Evolutionary conservation across 1,140 invertebrate genomes (phyloP), one percentile per base, ranked within the genome.

Genomic region (Patella vulgata): DNA sequence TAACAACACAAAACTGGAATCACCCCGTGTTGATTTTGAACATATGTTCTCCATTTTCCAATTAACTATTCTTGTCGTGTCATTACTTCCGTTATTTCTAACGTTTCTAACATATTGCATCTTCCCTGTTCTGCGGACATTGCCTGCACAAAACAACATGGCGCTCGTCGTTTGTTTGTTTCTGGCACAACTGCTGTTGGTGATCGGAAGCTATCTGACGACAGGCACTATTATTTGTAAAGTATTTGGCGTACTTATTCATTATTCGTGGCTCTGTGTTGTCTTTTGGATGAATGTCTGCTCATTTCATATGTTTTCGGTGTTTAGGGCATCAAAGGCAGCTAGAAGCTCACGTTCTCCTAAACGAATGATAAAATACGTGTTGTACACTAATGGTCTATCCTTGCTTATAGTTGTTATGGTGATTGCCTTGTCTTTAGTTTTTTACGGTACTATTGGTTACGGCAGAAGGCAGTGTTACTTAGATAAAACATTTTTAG

Each of bases 241-340:
- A 14, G 48, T 67, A 0, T 71, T 90, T 87, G 92, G 91, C 53
- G 88, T 92, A 57, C 82, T 88, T 68, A 93, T 93, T 87, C 94
- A 96, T 79, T 96, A 94, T 87, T 91, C 93, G 82, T 95, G 94
- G 84, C 86, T 96, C 77, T 89, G 93, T 27, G 91, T 93, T 47
- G 96, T 96, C 87, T 95, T 94, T 83, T 96, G 94, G 93, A 90
- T 96, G 63, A 95, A 94, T 84, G 93, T 93, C 42, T 95, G 96
- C 92, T 94, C 94, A 0, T 63, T 36, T 55, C 60, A 71, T 28
- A 67, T 64, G 57, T 50, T 46, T 21, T 30, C 21, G 12, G 95
- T 93, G 3, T 85, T 86, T 23, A 46, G 27, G 19, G 23, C 19
- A 30, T 30, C 14, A 21, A 50, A 36, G 3, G 17, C 54, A 2